Evolutionary conservation across 2,888 invertebrate genomes (phyloP).

Genomic region (Geophilus truncorum): DNA sequence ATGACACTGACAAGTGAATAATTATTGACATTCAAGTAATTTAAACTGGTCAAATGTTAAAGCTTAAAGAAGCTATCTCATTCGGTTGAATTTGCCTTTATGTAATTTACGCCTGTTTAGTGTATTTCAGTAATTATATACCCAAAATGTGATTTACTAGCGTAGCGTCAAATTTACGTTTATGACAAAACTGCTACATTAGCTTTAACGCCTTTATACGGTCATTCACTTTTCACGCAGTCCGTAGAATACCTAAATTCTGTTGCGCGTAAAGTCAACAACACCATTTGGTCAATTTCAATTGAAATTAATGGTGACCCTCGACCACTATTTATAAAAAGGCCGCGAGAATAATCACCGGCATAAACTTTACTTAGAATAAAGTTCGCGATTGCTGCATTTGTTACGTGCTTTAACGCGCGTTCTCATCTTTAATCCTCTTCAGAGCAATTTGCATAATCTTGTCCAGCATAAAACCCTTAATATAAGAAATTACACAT

Average conservation of each 20-base stretch:
- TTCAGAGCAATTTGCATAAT: neutral
- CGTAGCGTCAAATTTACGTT: neutral
- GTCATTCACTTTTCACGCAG: neutral
- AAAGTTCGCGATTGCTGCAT: neutral
- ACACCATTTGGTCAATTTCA: slow-evolving; percentile 4
- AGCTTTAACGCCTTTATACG: neutral
- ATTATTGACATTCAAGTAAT: too few relatives aligned
- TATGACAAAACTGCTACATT: neutral
- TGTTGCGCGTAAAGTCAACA: neutral
- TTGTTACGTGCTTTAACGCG: neutral
- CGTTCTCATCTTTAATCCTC: neutral
- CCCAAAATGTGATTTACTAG: neutral
- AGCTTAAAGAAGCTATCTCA: too few relatives aligned
- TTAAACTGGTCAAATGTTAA: too few relatives aligned
- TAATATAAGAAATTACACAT: neutral
- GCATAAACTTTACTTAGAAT: neutral
- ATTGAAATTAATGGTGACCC: neutral
- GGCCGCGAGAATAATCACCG: neutral
- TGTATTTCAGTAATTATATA: neutral
- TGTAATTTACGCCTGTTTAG: neutral
- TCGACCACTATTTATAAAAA: neutral
- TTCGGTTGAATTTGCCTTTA: too few relatives aligned
- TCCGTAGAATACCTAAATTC: neutral
- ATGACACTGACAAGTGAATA: too few relatives aligned
- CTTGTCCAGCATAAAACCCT: neutral